Conservation (phyloP, 2,113 vertebrate genomes). For the Stictonetta naevosa region DNA sequence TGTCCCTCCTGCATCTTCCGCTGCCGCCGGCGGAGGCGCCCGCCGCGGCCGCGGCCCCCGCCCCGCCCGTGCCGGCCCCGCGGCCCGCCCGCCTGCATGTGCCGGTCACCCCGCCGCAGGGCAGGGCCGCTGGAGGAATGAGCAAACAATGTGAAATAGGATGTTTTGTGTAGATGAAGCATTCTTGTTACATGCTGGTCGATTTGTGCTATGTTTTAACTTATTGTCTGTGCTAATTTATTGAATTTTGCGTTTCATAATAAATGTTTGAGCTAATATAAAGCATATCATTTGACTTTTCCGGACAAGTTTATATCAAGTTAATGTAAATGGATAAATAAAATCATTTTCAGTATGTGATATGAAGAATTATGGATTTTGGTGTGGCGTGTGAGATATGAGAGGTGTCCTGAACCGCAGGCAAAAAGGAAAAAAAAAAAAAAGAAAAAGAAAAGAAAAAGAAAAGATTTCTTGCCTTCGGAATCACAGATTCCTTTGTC, state of each 20-base stretch:
- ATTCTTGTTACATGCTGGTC: slow-evolving; percentile 96
- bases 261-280: slow-evolving; percentile 96
- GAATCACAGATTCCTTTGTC: slow-evolving; percentile 41
- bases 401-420: slow-evolving; percentile 47
- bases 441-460: background rate
- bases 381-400: slow-evolving; percentile 58
- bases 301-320: slow-evolving; percentile 93
- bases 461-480: background rate
- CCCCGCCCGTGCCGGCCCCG: slow-evolving; percentile 56
- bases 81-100: slow-evolving; percentile 89
- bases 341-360: slow-evolving; percentile 95
- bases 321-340: slow-evolving; percentile 94
- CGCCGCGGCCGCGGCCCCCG: background rate
- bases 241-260: slow-evolving; percentile 92
- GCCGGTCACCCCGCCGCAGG: slow-evolving; percentile 83
- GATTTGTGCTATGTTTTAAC: slow-evolving; percentile 97
- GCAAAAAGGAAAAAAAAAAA: slow-evolving; percentile 4
- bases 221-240: slow-evolving; percentile 98
- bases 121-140: slow-evolving; percentile 85
- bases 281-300: slow-evolving; percentile 90
- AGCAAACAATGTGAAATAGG: slow-evolving; percentile 93
- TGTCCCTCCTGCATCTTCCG: slow-evolving; percentile 65
- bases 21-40: slow-evolving; percentile 54
- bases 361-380: slow-evolving; percentile 68
- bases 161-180: slow-evolving; percentile 99